A percentile compares a stretch with the other conserved stretches of the same genome.
Evolutionary conservation across 2,797 vertebrate genomes (phyloP).

Genomic region (Pygocentrus nattereri): DNA sequence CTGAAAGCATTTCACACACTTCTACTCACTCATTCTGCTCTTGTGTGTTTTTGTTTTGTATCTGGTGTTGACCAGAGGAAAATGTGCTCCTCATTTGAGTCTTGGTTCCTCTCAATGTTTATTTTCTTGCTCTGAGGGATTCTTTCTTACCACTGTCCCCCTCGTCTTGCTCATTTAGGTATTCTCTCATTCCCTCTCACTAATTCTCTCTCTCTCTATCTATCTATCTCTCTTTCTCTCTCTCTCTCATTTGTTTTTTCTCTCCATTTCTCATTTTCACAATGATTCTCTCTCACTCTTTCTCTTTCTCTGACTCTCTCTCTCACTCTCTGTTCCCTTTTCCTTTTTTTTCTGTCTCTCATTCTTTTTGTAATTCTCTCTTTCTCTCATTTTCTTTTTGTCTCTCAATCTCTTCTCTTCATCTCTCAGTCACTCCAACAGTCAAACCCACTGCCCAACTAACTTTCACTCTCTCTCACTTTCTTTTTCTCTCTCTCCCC

Average conservation of each 20-base stretch:
- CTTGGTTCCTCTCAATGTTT: too few species aligned
- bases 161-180: too few species aligned
- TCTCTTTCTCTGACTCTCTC: not conserved
- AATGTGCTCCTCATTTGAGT: too few species aligned
- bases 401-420: not conserved
- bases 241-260: not conserved
- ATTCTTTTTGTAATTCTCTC: not conserved
- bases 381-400: not conserved
- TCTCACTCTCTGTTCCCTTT: not conserved
- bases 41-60: not conserved
- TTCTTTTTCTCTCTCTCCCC: too few species aligned
- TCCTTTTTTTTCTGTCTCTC: not conserved
- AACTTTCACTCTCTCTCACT: too few species aligned
- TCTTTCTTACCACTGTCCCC: too few species aligned
- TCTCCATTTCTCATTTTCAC: not conserved
- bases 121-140: too few species aligned
- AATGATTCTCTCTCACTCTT: not conserved
- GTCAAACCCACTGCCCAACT: not conserved
- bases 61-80: too few species aligned
- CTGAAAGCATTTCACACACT: slow-evolving; percentile 40
- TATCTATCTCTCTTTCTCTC: not conserved
- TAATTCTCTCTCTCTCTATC: not conserved
- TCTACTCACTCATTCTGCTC: slow-evolving; percentile 7
- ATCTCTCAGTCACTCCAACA: not conserved
- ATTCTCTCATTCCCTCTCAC: not conserved